Conservation (phyloP, 2,797 vertebrate genomes). For the Halcyon badia region DNA sequence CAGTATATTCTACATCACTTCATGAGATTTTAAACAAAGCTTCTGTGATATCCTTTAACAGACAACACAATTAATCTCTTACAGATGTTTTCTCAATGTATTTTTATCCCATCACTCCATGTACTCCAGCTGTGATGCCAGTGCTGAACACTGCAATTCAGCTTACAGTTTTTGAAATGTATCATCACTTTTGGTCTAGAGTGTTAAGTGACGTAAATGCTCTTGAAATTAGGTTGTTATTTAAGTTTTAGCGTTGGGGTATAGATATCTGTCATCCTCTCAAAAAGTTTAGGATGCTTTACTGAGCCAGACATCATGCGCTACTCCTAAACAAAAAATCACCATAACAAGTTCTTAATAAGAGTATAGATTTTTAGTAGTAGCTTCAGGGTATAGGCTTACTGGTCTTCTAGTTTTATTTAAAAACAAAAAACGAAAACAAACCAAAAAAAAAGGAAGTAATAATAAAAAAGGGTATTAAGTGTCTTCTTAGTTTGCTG, state of each 20-base stretch:
- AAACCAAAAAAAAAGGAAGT: background rate
- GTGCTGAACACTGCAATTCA: background rate
- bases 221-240: background rate
- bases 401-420: background rate
- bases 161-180: background rate
- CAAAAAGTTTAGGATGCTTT: background rate
- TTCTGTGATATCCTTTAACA: background rate
- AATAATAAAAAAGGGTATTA: background rate
- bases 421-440: too few species aligned
- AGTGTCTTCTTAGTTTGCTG: conserved; percentile 46
- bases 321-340: background rate
- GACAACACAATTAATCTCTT: background rate
- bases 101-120: background rate
- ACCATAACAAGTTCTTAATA: background rate
- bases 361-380: background rate
- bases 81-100: background rate
- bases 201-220: background rate
- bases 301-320: background rate
- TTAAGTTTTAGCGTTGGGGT: background rate
- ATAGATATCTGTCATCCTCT: background rate
- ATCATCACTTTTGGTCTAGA: background rate
- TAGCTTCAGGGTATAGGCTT: conserved; percentile 15
- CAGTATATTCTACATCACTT: background rate
- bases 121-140: background rate
- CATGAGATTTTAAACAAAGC: background rate